Evolutionary conservation across 2,113 vertebrate genomes (phyloP).

Genomic region (Herpailurus yagouaroundi): DNA sequence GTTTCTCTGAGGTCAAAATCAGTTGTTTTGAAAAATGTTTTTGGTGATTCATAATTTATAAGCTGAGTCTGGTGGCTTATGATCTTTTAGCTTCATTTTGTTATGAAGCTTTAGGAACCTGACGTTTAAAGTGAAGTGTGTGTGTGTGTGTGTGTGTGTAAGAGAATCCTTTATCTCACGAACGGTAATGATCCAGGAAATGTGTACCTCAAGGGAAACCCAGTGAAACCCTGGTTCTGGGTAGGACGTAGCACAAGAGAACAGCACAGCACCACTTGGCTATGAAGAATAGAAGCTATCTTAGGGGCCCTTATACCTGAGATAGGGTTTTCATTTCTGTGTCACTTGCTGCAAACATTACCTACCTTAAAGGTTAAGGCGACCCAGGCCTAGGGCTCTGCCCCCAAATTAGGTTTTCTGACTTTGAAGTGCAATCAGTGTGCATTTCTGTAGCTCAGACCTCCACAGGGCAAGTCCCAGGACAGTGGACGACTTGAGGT

Average conservation of each 20-base stretch:
- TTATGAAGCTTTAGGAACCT: not conserved
- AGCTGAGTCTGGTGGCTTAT: not conserved
- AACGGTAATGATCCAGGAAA: not conserved
- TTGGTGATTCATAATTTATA: not conserved
- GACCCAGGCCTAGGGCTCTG: not conserved
- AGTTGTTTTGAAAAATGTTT: not conserved
- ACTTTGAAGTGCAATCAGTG: not conserved
- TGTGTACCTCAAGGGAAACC: not conserved
- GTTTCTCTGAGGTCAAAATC: slow-evolving; percentile 71
- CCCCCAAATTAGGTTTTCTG: not conserved
- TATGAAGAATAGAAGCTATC: not conserved
- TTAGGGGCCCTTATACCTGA: not conserved
- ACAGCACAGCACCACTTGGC: not conserved
- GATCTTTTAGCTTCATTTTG: slow-evolving; percentile 12
- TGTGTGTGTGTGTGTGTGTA: not conserved
- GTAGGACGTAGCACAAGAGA: not conserved
- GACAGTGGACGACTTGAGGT: not conserved
- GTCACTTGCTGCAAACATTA: not conserved
- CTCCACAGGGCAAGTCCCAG: not conserved
- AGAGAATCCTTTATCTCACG: not conserved
- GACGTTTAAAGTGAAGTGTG: not conserved
- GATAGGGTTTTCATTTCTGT: not conserved
- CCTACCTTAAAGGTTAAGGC: not conserved
- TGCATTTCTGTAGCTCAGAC: not conserved
- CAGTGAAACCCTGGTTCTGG: not conserved